phyloP scores from a whole-genome alignment of 1,140 invertebrate genomes.

The Plutomurus gul region DNA sequence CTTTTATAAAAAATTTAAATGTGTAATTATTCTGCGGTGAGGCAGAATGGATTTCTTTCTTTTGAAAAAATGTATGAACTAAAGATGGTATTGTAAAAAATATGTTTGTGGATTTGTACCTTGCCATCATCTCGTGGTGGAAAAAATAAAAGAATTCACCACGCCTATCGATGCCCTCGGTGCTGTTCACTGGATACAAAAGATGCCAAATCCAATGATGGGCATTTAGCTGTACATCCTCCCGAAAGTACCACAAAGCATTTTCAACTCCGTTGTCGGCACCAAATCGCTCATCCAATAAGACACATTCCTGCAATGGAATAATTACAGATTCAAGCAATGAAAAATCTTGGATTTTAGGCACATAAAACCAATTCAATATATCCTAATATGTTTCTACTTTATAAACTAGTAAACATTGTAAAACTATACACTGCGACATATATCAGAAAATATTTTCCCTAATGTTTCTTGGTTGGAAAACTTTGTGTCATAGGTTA shows the following conservation, averaged over 20 bases:
- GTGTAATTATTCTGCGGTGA: no score
- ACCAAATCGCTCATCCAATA: constrained; percentile 7
- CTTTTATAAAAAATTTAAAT: no score
- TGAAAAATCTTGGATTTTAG: not conserved
- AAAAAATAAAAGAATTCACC: constrained; percentile 54
- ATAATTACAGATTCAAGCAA: not conserved
- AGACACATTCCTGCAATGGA: not conserved
- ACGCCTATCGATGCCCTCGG: constrained; percentile 18
- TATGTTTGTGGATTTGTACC: not conserved
- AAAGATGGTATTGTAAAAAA: no score
- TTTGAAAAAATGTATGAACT: no score
- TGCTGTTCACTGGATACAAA: not conserved
- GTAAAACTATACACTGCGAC: no score
- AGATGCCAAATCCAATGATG: constrained; percentile 56
- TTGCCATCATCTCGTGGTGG: constrained; percentile 53
- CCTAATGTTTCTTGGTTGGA: no score
- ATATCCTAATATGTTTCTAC: no score
- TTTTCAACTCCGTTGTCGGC: constrained; percentile 59
- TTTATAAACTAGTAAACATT: no score
- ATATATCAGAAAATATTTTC: no score
- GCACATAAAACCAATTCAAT: no score
- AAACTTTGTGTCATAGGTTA: no score
- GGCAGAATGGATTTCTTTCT: no score
- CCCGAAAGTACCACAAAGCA: constrained; percentile 71
- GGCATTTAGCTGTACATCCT: constrained; percentile 72